Base-by-base conservation (phyloP, 1,140 invertebrate genomes). In the Trachymyrmex cornetzi region DNA sequence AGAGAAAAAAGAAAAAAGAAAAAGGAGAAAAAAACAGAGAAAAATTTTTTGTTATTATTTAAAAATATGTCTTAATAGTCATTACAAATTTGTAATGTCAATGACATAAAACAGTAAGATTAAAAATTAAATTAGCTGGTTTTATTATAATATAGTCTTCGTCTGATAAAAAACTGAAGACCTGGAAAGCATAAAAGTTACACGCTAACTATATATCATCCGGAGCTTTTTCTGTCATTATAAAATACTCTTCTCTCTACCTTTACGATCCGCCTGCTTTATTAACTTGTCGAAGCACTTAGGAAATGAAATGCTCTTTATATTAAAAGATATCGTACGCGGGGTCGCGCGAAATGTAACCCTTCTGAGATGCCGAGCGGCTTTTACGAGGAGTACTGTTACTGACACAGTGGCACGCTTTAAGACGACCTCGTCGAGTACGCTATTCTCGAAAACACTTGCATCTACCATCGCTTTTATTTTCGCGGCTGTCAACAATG, bases 371-470 rank as follows among this genome's bases (percentile, higher is more conserved):
- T 87, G 85, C 85, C 86, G 87, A 87, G 81, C 86, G 87, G 89
- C 88, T 89, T 91, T 90, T 91, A 86, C 89, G 85, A 85, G 91
- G 88, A 92, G 91, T 94, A 93, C 93, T 93, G 93, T 93, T 94
- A 93, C 92, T 93, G 93, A 93, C 93, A 94, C 93, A 94, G 93
- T 94, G 92, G 93, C 93, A 94, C 92, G 93, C 91, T 94, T 92
- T 89, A 90, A 89, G 85, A 22, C 88, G 84, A 90, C 88, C 93
- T 85, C 86, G 55, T 55, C 90, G 82, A 61, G 34, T 71, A 81
- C 82, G 82, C 69, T 75, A 88, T 87, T 89, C 88, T 82, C 87
- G 63, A 88, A 89, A 82, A 63, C 77, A 89, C 87, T 84, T 89
- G 82, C 34, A 55, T 48, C 64, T 66, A n/a, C 69, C 27, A 11